Evolutionary conservation across 2,888 invertebrate genomes (phyloP).

Genomic region (Heliconius ismenius): DNA sequence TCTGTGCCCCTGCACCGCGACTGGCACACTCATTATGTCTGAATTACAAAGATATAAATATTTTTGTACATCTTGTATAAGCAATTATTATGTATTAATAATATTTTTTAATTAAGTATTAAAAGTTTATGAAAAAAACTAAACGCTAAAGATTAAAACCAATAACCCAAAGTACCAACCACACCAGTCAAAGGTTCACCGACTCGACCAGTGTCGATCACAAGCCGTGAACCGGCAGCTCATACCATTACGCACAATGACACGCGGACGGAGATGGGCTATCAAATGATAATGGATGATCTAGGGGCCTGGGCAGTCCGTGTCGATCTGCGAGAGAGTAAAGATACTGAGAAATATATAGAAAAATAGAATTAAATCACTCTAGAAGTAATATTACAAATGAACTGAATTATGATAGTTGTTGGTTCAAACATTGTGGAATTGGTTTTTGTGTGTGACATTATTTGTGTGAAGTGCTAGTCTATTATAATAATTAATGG

Average conservation of each 20-base stretch:
- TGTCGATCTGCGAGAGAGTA: slow-evolving; percentile 63
- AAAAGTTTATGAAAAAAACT: background rate
- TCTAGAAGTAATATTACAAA: background rate
- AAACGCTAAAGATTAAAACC: background rate
- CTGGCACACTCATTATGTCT: no score
- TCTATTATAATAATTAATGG: background rate
- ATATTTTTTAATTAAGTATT: background rate
- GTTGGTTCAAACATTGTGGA: background rate
- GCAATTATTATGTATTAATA: no score
- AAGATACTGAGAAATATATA: slow-evolving; percentile 22
- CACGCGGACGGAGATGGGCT: slow-evolving; percentile 75
- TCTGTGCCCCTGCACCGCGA: no score
- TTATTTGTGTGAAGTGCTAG: background rate
- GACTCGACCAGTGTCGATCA: slow-evolving; percentile 42
- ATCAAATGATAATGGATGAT: slow-evolving; percentile 77
- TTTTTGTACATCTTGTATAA: no score
- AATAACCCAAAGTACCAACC: background rate
- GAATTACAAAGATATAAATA: no score
- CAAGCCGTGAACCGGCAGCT: slow-evolving; percentile 43
- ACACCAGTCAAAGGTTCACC: slow-evolving; percentile 46
- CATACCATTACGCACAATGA: slow-evolving; percentile 59
- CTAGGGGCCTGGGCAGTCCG: slow-evolving; percentile 73
- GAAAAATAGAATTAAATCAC: slow-evolving; percentile 2
- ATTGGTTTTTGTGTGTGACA: slow-evolving; percentile 7
- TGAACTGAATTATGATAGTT: slow-evolving; percentile 7